These are phyloP conservation scores for Ennomos erosarius DNA, from an alignment of 2,888 invertebrate genomes.

Conservation along the genomic window DNA sequence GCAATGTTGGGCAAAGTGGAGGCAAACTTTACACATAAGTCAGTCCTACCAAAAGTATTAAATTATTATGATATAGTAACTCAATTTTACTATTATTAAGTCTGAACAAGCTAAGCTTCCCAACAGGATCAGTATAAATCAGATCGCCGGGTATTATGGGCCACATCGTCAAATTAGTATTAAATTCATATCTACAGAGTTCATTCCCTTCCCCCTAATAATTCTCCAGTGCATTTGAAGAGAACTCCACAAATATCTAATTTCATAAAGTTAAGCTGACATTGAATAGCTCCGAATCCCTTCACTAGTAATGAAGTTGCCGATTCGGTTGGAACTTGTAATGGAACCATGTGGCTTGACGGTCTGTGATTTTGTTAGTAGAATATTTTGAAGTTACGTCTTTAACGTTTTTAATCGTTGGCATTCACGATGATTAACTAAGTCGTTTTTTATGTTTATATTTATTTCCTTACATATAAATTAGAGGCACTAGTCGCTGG, in stretches of 20 bases:
- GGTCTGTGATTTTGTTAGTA: constrained; percentile 12
- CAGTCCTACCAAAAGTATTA: no score
- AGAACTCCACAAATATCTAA: constrained; percentile 28
- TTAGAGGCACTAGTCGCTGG: no score
- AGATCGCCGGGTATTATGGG: constrained; percentile 8
- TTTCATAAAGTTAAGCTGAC: constrained; percentile 24
- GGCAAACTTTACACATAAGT: no score
- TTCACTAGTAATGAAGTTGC: constrained; percentile 26
- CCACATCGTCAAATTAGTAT: constrained; percentile 25
- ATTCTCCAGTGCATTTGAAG: constrained; percentile 22
- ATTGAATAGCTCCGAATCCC: constrained; percentile 26
- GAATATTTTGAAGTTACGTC: no score
- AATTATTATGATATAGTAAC: no score
- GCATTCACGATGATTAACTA: no score
- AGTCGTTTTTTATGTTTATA: no score
- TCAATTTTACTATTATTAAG: no score
- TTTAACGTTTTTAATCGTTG: no score
- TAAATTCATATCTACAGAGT: constrained; percentile 23
- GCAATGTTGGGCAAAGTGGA: no score
- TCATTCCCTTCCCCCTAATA: constrained; percentile 22
- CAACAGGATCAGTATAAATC: neutral
- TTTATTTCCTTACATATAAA: no score
- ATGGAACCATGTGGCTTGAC: constrained; percentile 22
- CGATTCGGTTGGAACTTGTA: constrained; percentile 26
- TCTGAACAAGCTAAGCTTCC: no score